A percentile compares a stretch with the other conserved stretches of the same genome.
Conservation (phyloP, 2,113 vertebrate genomes). For the Pluvialis apricaria region DNA sequence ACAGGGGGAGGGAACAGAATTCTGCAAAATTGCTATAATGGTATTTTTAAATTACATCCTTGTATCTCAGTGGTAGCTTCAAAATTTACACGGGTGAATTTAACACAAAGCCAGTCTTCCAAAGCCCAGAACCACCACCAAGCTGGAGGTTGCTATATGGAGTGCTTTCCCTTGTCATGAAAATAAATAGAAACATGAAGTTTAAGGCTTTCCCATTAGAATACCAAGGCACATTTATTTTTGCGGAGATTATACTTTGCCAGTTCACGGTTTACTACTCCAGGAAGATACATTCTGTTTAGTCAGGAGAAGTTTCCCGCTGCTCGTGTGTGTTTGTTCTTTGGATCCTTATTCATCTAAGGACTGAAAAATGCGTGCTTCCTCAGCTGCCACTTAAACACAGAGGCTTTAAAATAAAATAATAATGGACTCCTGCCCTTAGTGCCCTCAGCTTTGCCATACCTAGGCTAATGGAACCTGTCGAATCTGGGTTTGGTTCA, state of each 20-base stretch:
- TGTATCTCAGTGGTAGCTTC: neutral
- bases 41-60: neutral
- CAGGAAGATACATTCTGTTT: slow-evolving; percentile 32
- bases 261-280: slow-evolving; percentile 32
- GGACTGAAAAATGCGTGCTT: slow-evolving; percentile 49
- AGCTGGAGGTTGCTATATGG: neutral
- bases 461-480: slow-evolving; percentile 21
- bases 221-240: neutral
- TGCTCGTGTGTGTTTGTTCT: slow-evolving; percentile 56
- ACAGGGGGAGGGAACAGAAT: neutral
- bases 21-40: too few species aligned
- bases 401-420: slow-evolving; percentile 32
- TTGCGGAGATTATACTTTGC: neutral
- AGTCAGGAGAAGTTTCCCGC: slow-evolving; percentile 50
- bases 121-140: neutral
- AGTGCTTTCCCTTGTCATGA: neutral
- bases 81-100: neutral
- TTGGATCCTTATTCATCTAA: slow-evolving; percentile 56
- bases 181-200: neutral
- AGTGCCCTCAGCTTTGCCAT: neutral
- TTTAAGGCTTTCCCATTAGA: neutral
- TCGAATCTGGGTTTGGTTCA: slow-evolving; percentile 2
- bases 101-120: neutral
- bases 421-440: neutral
- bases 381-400: slow-evolving; percentile 63